Conservation (phyloP, 2,113 vertebrate species). For the Halcyon senegalensis region DNA sequence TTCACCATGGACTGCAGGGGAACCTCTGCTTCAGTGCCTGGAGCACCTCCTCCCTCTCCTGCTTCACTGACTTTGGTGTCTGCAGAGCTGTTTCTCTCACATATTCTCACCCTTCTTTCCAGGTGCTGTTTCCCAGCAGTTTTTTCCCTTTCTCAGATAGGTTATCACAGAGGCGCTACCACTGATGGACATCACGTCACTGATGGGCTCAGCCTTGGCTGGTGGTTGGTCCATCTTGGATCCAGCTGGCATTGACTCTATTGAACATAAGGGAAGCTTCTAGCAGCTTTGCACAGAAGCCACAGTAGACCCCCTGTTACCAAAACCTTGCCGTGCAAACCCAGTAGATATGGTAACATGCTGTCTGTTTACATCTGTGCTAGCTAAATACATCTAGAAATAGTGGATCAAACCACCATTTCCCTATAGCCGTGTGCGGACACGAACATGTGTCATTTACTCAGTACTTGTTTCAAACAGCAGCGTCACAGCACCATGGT, state of each 20-base stretch:
- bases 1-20: background rate
- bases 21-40: background rate
- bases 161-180: background rate
- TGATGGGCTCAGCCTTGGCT: background rate
- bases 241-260: rapidly evolving
- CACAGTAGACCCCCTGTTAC: background rate
- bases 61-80: background rate
- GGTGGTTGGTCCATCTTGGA: rapidly evolving
- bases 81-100: background rate
- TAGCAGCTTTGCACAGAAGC: background rate
- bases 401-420: background rate
- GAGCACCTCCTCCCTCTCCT: background rate
- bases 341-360: background rate
- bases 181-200: rapidly evolving
- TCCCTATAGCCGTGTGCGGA: background rate
- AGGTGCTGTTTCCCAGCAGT: background rate
- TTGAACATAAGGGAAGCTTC: rapidly evolving
- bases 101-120: background rate
- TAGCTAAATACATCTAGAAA: background rate
- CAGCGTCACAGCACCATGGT: background rate
- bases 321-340: background rate
- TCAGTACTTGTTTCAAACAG: background rate
- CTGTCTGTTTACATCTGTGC: background rate
- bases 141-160: background rate
- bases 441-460: background rate